Evolutionary conservation across 1,140 invertebrate genomes (phyloP).

Genomic region (Pachyrhynchus sulphureomaculatus): DNA sequence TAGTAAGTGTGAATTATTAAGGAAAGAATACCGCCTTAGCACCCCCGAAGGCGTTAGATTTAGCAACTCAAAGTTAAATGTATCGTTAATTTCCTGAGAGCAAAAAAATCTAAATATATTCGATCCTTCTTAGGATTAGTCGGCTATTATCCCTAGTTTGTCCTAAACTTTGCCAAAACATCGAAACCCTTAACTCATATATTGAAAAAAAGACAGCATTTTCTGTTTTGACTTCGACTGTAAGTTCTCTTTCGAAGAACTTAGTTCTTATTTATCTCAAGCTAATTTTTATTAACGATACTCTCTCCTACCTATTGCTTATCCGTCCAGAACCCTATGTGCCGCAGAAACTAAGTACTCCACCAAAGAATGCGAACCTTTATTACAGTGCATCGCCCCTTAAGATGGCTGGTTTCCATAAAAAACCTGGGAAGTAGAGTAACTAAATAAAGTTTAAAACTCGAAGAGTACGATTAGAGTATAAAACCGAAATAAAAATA

Average conservation of each 20-base stretch:
- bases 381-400: constrained; percentile 12
- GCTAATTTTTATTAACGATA: constrained; percentile 44
- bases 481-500: constrained; percentile 25
- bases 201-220: constrained; percentile 40
- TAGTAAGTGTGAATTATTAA: constrained; percentile 43
- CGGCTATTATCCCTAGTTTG: constrained; percentile 41
- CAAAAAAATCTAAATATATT: constrained; percentile 38
- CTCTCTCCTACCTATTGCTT: constrained; percentile 41
- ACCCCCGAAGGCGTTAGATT: constrained; percentile 33
- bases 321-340: constrained; percentile 40
- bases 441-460: constrained; percentile 16
- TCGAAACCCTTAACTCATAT: constrained; percentile 33
- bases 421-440: constrained; percentile 24
- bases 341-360: constrained; percentile 41
- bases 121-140: constrained; percentile 38
- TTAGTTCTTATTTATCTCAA: constrained; percentile 43
- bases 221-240: constrained; percentile 22
- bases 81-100: constrained; percentile 34
- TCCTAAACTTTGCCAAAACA: constrained; percentile 37
- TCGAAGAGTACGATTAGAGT: constrained; percentile 25
- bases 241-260: constrained; percentile 29
- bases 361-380: constrained; percentile 31
- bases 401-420: constrained; percentile 20
- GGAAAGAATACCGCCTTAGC: constrained; percentile 50
- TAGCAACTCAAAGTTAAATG: constrained; percentile 36